Conservation (phyloP, 2,797 vertebrate genomes). For the Lacerta viridis region DNA sequence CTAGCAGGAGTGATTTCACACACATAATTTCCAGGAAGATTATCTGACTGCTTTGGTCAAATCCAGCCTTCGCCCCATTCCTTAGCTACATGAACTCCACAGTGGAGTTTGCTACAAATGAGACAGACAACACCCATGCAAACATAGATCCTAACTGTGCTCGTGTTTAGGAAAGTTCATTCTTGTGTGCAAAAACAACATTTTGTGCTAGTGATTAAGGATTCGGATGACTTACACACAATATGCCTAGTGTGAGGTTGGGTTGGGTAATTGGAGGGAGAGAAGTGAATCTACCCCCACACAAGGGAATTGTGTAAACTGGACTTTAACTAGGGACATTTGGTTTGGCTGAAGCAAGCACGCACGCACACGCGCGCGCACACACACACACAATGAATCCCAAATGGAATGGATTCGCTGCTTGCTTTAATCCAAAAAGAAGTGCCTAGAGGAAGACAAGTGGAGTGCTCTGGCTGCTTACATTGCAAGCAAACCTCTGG, state of each 20-base stretch:
- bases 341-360: too few relatives aligned
- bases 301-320: too few relatives aligned
- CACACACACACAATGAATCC: too few relatives aligned
- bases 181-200: too few relatives aligned
- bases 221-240: too few relatives aligned
- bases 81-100: not conserved
- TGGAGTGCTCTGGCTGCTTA: not conserved
- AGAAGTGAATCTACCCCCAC: too few relatives aligned
- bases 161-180: not conserved
- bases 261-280: too few relatives aligned
- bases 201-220: too few relatives aligned
- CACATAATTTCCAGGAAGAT: not conserved
- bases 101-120: not conserved
- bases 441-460: not conserved
- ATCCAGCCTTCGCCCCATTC: not conserved
- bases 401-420: too few relatives aligned
- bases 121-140: not conserved
- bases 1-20: not conserved
- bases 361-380: accelerated
- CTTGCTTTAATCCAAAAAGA: too few relatives aligned
- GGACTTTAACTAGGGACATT: too few relatives aligned
- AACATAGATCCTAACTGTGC: not conserved
- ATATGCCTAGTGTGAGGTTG: too few relatives aligned
- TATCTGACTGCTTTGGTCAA: not conserved
- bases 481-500: not conserved